Evolutionary conservation across 2,888 invertebrate genomes (phyloP).

Genomic region (Scrobipalpa costella): DNA sequence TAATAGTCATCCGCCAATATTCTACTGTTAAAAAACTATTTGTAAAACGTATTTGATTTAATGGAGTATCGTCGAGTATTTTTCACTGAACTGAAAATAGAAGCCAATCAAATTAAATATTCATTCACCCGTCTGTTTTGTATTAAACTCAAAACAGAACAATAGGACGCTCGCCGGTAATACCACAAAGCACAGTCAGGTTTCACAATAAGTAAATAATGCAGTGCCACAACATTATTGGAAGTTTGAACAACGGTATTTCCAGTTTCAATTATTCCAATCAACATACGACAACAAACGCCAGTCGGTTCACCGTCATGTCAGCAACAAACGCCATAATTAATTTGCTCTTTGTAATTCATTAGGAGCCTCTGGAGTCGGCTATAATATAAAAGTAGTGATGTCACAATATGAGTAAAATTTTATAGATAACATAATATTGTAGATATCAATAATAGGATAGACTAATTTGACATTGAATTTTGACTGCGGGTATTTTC

Average conservation of each 20-base stretch:
- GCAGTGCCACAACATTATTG: neutral
- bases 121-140: too few species aligned
- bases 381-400: slow-evolving; percentile 33
- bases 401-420: too few species aligned
- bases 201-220: slow-evolving; percentile 3
- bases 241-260: slow-evolving; percentile 8
- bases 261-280: slow-evolving; percentile 25
- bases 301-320: neutral
- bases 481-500: too few species aligned
- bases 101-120: too few species aligned
- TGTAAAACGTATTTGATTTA: too few species aligned
- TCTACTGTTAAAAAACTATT: too few species aligned
- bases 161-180: neutral
- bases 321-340: slow-evolving; percentile 8
- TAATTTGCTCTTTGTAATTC: slow-evolving; percentile 20
- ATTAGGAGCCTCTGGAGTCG: slow-evolving; percentile 26
- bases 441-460: too few species aligned
- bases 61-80: too few species aligned
- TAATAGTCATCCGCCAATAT: too few species aligned
- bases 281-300: slow-evolving; percentile 20
- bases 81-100: too few species aligned
- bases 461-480: too few species aligned
- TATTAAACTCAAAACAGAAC: neutral
- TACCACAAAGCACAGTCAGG: neutral
- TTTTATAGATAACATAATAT: too few species aligned